Conservation (phyloP, 1,140 invertebrate genomes). For the Paraescarpia echinospica region DNA sequence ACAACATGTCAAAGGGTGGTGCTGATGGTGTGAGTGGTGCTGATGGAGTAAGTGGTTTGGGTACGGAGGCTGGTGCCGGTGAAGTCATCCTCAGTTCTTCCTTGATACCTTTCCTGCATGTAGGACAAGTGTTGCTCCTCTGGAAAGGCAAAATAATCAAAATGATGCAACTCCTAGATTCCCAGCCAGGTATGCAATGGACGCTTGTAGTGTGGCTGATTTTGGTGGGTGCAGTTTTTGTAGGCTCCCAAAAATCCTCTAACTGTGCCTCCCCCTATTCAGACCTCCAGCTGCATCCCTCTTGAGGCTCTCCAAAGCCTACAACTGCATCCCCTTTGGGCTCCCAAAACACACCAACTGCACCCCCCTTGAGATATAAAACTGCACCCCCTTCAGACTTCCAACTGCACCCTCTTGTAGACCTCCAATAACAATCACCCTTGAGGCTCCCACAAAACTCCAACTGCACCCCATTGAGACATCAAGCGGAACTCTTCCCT, state of each 20-base stretch:
- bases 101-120: not conserved
- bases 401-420: not conserved
- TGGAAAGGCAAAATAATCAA: not conserved
- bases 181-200: not conserved
- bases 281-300: not conserved
- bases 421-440: too few species aligned
- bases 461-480: too few species aligned
- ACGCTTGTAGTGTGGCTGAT: not conserved
- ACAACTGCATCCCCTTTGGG: too few species aligned
- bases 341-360: too few species aligned
- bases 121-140: not conserved
- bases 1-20: not conserved
- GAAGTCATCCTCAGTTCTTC: not conserved
- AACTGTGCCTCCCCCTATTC: not conserved
- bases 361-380: too few species aligned
- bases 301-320: too few species aligned
- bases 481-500: too few species aligned
- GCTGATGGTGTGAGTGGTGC: too few species aligned
- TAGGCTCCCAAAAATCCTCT: not conserved
- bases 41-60: not conserved
- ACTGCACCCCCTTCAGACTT: too few species aligned
- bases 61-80: not conserved
- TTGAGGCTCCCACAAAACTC: too few species aligned
- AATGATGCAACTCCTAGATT: not conserved
- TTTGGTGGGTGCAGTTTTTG: not conserved